Evolutionary conservation across 2,113 vertebrate genomes (phyloP).

Genomic region (Lichenostomus cassidix): DNA sequence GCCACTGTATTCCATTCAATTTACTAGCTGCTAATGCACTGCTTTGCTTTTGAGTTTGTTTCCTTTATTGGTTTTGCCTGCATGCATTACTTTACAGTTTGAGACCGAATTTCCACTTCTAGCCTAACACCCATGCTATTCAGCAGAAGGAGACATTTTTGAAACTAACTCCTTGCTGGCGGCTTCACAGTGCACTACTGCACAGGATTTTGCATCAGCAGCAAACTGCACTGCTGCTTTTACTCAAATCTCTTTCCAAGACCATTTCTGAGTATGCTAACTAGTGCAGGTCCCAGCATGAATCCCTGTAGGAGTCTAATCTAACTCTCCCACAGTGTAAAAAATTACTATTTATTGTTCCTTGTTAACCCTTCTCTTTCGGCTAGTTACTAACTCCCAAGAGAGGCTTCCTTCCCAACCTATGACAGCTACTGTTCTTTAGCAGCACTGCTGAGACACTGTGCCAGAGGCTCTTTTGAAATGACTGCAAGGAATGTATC

Average conservation of each 20-base stretch:
- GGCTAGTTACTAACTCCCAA: neutral
- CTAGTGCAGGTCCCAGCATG: slow-evolving; percentile 39
- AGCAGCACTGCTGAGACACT: neutral
- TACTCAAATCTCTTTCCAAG: neutral
- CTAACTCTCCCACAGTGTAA: neutral
- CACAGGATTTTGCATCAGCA: neutral
- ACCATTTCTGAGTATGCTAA: slow-evolving; percentile 31
- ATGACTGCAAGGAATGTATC: neutral
- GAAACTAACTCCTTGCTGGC: neutral
- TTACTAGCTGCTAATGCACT: neutral
- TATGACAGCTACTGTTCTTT: neutral
- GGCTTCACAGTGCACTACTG: neutral
- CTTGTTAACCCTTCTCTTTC: slow-evolving; percentile 27
- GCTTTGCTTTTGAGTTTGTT: neutral
- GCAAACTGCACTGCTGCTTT: slow-evolving; percentile 1
- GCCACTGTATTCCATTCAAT: neutral
- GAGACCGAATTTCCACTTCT: neutral
- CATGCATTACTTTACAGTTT: neutral
- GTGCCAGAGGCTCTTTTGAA: slow-evolving; percentile 11
- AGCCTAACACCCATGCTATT: neutral
- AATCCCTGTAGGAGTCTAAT: slow-evolving; percentile 27
- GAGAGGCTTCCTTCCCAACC: neutral
- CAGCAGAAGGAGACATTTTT: neutral
- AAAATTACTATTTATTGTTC: slow-evolving; percentile 31
- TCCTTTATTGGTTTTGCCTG: neutral